phyloP scores from a whole-genome alignment of 2,113 vertebrate species.

The Synchiropus splendidus region DNA sequence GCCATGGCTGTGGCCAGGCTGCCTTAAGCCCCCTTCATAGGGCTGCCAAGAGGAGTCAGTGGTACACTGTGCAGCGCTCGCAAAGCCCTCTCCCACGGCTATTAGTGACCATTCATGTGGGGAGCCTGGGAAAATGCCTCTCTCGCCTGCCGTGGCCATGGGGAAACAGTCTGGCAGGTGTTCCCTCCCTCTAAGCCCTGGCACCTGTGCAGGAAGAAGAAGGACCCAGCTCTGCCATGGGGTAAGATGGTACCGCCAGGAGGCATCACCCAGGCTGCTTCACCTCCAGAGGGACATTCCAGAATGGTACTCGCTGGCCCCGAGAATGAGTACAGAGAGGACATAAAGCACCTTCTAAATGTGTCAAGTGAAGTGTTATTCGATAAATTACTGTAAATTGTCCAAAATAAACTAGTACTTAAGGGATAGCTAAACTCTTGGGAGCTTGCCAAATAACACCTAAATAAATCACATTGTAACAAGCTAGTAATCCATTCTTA shows the following conservation, averaged over 20 bases:
- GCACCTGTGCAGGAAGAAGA: constrained; percentile 61
- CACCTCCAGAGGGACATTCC: constrained; percentile 4
- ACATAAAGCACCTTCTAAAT: background rate
- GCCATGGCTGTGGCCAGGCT: constrained; percentile 58
- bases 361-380: too few relatives aligned
- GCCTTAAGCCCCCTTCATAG: constrained; percentile 63
- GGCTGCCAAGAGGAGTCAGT: constrained; percentile 74
- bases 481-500: constrained; percentile 62
- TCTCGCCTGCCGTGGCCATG: constrained; percentile 66
- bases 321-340: constrained; percentile 19
- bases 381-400: too few relatives aligned
- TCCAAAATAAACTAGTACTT: too few relatives aligned
- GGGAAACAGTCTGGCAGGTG: constrained; percentile 73
- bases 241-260: constrained; percentile 33
- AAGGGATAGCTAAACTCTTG: too few relatives aligned
- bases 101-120: constrained; percentile 70
- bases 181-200: constrained; percentile 62
- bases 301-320: constrained; percentile 18
- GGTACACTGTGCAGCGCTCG: constrained; percentile 58
- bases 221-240: constrained; percentile 45
- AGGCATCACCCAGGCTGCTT: constrained; percentile 11
- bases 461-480: constrained; percentile 68
- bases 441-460: constrained; percentile 36
- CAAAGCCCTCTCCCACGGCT: constrained; percentile 81
- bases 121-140: constrained; percentile 84